Percentiles rank a stretch among this genome's conserved stretches.
These are phyloP conservation scores for Cephalopterus ornatus DNA, from an alignment of 2,113 vertebrate species.

Conservation along the genomic window DNA sequence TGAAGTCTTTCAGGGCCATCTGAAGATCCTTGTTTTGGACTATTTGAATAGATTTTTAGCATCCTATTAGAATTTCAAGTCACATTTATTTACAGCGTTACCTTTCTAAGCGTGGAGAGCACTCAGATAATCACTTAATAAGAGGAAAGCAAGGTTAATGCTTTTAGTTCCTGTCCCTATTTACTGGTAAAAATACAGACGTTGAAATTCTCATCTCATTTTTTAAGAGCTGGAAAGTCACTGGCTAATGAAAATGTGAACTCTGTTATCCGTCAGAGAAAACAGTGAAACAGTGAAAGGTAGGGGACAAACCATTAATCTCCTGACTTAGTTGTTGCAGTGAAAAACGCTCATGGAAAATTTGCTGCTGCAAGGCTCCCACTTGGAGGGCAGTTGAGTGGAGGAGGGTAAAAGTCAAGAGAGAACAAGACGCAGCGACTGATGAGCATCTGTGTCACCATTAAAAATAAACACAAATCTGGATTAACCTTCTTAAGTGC, in stretches of 20 bases:
- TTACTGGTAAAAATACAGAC: not conserved
- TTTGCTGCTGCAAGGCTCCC: not conserved
- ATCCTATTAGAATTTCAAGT: not conserved
- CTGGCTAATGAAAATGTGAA: not conserved
- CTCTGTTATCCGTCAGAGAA: not conserved
- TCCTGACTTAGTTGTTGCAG: not conserved
- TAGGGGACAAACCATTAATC: not conserved
- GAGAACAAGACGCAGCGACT: not conserved
- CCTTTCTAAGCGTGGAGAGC: not conserved
- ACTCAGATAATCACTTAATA: not conserved
- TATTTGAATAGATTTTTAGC: not conserved
- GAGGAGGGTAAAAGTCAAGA: not conserved
- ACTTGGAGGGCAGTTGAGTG: not conserved
- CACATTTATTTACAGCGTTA: not conserved
- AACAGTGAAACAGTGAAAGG: not conserved
- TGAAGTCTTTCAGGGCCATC: not conserved
- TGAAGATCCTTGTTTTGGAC: not conserved
- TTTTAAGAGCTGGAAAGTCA: not conserved
- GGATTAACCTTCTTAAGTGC: not conserved
- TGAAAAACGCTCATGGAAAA: not conserved
- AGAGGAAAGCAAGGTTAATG: constrained; percentile 9
- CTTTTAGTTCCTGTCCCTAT: not conserved
- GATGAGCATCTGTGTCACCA: not conserved
- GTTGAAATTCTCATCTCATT: not conserved
- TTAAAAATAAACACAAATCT: constrained; percentile 16